Evolutionary conservation across 2,113 vertebrate species (phyloP), one percentile per base, ranked within the genome.

Genomic region (Cichladusa arquata): DNA sequence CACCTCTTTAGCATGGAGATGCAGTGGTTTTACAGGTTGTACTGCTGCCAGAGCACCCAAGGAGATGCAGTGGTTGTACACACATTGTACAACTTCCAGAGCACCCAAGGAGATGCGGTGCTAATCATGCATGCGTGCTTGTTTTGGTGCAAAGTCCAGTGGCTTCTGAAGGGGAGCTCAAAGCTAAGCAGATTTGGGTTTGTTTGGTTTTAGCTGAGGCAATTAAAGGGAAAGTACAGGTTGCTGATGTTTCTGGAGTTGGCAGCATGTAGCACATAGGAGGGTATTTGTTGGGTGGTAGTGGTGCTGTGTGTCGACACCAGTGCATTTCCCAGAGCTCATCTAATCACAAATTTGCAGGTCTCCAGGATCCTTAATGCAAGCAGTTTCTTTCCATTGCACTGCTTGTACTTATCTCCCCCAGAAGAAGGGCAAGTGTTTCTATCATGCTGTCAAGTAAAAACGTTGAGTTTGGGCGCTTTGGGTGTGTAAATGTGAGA

Each of bases 131-230:
- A 2, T 4, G 8, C 34, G 14, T 57, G 45, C 91, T 83, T 80
- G 47, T 83, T 81, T 62, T 70, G 67, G 71, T 88, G 92, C 93
- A 66, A 90, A 90, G 92, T 93, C 81, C 11, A 0, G 26, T 42
- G 61, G 36, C 78, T 93, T 88, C 82, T 83, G 93, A 73, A 90
- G 85, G 62, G 44, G 67, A 69, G 38, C 91, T 94, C 83, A 92
- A 92, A 93, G 81, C 57, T 65, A 82, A 93, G 45, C 70, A 12
- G 44, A 12, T 88, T 61, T 69, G 67, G 36, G 28, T 78, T 77
- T 34, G 31, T 42, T 42, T 42, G 57, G 23, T 69, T 89, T 25
- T 3, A 60, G 33, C 19, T 10, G 62, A 90, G 79, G n/a, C 45
- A 65, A 16, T 85, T 76, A 61, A 93, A 95, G 70, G 58, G 70